These are phyloP conservation scores for Paramuricea clavata DNA, from an alignment of 92 coral and sea anemone genomes.

Conservation along the genomic window DNA sequence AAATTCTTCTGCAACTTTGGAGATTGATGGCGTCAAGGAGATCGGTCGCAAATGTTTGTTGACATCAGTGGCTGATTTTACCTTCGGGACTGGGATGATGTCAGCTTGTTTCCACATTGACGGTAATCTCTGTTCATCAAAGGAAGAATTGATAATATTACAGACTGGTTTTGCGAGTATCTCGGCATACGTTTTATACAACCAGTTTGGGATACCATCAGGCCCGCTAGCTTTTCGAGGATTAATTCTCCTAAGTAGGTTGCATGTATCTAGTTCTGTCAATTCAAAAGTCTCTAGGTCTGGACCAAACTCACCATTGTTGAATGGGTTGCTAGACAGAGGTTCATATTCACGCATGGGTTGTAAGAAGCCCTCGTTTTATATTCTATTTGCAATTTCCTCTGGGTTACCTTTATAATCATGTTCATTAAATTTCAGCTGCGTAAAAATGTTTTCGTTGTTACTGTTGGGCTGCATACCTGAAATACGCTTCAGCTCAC, in stretches of 20 bases:
- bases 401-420: not conserved
- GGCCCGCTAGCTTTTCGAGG: constrained; percentile 7
- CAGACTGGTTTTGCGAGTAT: not conserved
- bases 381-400: constrained; percentile 48
- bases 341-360: constrained; percentile 46
- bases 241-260: not conserved
- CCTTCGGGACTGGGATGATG: constrained; percentile 25
- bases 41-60: constrained; percentile 36
- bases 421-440: too few relatives aligned
- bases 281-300: not conserved
- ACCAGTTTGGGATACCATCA: not conserved
- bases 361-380: constrained; percentile 55
- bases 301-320: not conserved
- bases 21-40: constrained; percentile 15
- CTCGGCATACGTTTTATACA: not conserved
- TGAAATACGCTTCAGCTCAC: constrained; percentile 40
- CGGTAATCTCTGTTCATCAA: not conserved
- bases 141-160: not conserved
- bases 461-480: constrained; percentile 42
- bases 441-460: not conserved
- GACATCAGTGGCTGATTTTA: not conserved
- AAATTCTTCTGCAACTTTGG: constrained; percentile 36
- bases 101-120: not conserved
- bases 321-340: not conserved
- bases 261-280: not conserved